Percentiles rank a stretch among this genome's conserved stretches.
These are phyloP conservation scores for Fopius arisanus DNA, from an alignment of 1,140 invertebrate genomes.

Conservation along the genomic window DNA sequence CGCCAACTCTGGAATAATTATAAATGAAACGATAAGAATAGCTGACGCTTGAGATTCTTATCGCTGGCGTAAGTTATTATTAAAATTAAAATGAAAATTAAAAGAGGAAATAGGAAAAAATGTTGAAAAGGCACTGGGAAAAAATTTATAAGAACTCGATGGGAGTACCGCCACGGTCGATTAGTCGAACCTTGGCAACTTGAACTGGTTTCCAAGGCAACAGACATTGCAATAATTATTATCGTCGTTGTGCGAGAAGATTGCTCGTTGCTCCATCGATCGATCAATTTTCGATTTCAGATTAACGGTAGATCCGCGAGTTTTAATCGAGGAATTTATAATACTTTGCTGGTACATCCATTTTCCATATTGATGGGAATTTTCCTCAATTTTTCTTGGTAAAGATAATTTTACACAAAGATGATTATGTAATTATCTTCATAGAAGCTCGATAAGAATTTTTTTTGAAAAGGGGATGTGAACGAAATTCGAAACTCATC, in stretches of 20 bases:
- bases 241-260: not conserved
- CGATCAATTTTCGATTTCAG: constrained; percentile 9
- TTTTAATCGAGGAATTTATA: not conserved
- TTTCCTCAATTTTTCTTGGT: not conserved
- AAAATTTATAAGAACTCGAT: not conserved
- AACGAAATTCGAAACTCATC: too few species aligned
- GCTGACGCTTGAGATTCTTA: too few species aligned
- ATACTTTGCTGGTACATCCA: not conserved
- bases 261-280: constrained; percentile 6
- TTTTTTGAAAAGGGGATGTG: too few species aligned
- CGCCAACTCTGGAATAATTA: too few species aligned
- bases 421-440: too few species aligned
- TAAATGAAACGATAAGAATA: too few species aligned
- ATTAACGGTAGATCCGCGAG: not conserved
- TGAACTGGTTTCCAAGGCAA: constrained; percentile 24
- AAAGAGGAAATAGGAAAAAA: not conserved
- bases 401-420: too few species aligned
- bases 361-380: not conserved
- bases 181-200: not conserved
- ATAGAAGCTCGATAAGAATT: too few species aligned
- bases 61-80: not conserved
- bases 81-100: not conserved
- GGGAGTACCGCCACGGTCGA: not conserved
- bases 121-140: not conserved
- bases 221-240: constrained; percentile 14